phyloP scores from a whole-genome alignment of 2,113 vertebrate species.

The Panurus biarmicus region DNA sequence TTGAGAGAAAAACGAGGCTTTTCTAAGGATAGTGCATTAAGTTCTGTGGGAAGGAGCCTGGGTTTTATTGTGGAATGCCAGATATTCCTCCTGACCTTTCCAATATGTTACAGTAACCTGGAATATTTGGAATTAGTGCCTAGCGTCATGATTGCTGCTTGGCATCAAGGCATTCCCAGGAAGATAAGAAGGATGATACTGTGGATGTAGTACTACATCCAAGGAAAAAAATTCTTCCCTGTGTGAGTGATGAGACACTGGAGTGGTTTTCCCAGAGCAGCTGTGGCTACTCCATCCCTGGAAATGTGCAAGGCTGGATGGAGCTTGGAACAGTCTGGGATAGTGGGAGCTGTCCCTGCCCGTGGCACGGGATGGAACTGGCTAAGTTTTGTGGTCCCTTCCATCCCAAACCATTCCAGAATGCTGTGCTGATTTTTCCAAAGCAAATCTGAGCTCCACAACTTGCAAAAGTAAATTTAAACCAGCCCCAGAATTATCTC shows the following conservation, averaged over 20 bases:
- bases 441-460: neutral
- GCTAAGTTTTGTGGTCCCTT: neutral
- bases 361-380: neutral
- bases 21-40: neutral
- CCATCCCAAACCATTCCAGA: neutral
- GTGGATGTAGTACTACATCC: neutral
- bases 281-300: neutral
- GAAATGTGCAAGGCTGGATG: neutral
- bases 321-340: neutral
- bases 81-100: neutral
- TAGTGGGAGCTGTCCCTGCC: neutral
- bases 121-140: neutral
- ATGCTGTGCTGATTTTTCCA: neutral
- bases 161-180: neutral
- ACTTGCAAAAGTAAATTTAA: neutral
- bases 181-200: neutral
- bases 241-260: neutral
- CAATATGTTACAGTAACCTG: rapidly evolving
- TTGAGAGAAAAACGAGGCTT: neutral
- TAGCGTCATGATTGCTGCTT: rapidly evolving
- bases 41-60: neutral
- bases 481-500: neutral
- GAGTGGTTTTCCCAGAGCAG: neutral
- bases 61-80: neutral
- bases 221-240: neutral